phyloP scores from a whole-genome alignment of 2,888 invertebrate species.

The Protophormia terraenovae region DNA sequence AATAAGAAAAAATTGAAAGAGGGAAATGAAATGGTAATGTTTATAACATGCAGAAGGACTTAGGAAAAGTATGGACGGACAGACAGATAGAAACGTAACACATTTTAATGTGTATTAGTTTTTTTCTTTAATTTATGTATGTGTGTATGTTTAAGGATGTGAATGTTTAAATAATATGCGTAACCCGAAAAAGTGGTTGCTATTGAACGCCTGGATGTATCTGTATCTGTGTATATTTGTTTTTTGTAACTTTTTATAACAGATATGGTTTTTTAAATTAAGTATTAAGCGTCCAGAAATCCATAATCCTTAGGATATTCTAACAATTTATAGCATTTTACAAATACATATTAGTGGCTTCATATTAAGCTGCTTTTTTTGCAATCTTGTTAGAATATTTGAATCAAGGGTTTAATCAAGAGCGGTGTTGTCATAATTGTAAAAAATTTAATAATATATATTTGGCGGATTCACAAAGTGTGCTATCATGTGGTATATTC shows the following conservation, averaged over 20 bases:
- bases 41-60: background rate
- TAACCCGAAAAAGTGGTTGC: constrained; percentile 43
- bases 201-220: background rate
- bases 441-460: no score
- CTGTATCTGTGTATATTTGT: background rate
- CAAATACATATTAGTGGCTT: background rate
- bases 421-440: no score
- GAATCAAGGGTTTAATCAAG: background rate
- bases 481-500: no score
- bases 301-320: constrained; percentile 28
- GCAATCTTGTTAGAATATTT: background rate
- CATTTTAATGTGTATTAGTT: background rate
- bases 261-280: constrained; percentile 2
- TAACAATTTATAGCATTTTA: background rate
- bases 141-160: background rate
- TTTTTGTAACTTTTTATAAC: background rate
- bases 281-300: background rate
- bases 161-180: constrained; percentile 31
- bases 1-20: constrained; percentile 36
- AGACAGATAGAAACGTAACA: background rate
- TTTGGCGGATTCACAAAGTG: no score
- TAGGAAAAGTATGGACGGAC: background rate
- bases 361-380: background rate
- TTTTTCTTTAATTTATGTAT: no score
- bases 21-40: constrained; percentile 49